Percentiles rank a stretch among this genome's conserved stretches.
Conservation (phyloP, 2,797 vertebrate species). For the Hydrolagus colliei region DNA sequence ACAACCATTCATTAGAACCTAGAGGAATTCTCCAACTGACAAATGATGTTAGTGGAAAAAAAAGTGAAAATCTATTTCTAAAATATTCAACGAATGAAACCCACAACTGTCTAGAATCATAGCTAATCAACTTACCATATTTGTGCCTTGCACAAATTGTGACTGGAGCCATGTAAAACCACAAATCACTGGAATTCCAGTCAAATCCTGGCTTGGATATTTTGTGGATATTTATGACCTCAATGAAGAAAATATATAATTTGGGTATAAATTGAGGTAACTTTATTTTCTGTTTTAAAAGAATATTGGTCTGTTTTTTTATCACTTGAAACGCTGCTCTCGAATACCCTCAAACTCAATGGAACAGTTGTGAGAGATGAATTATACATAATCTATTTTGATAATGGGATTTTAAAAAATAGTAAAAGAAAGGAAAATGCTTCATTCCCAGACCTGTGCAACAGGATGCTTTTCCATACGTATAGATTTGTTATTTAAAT, state of each 20-base stretch:
- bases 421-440: neutral
- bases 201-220: constrained; percentile 16
- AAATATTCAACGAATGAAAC: neutral
- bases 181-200: neutral
- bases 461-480: neutral
- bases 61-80: neutral
- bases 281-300: neutral
- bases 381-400: neutral
- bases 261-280: neutral
- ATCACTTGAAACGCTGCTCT: neutral
- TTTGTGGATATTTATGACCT: neutral
- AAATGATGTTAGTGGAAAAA: neutral
- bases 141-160: neutral
- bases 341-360: neutral
- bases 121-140: neutral
- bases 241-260: constrained; percentile 1
- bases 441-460: neutral
- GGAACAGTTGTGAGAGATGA: neutral
- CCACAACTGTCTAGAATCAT: neutral
- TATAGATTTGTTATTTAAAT: neutral
- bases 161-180: neutral
- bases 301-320: neutral
- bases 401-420: neutral
- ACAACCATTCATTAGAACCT: neutral
- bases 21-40: neutral